These are phyloP conservation scores for Nesidiocoris tenuis DNA, from an alignment of 2,888 invertebrate genomes.

Conservation along the genomic window DNA sequence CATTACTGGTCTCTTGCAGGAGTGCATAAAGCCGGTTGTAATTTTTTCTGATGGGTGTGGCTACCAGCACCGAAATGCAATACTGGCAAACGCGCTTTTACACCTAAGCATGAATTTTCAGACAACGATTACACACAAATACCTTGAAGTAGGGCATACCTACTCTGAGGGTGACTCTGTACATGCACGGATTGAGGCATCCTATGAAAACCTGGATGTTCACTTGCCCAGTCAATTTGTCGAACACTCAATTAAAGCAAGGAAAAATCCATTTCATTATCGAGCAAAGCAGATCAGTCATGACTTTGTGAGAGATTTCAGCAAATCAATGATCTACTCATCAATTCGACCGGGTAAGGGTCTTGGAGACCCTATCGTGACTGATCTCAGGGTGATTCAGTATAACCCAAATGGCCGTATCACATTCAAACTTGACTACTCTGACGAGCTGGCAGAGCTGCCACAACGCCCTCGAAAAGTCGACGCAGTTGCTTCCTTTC, in stretches of 20 bases:
- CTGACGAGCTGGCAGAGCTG: too few species aligned
- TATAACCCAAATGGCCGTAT: too few species aligned
- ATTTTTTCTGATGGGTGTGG: conserved; percentile 36
- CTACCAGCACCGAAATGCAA: conserved; percentile 20
- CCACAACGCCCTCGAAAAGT: too few species aligned
- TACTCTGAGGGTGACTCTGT: conserved; percentile 28
- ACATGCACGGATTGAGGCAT: conserved; percentile 7
- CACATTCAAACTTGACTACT: too few species aligned
- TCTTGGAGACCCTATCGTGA: too few species aligned
- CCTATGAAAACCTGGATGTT: conserved; percentile 15
- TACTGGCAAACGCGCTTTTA: conserved; percentile 24
- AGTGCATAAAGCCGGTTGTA: too few species aligned
- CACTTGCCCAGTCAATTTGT: conserved; percentile 41
- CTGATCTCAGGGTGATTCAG: too few species aligned
- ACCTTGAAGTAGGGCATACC: conserved; percentile 31
- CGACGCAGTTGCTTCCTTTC: too few species aligned
- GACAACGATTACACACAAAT: conserved; percentile 22
- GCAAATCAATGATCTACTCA: not conserved
- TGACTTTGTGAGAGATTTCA: not conserved
- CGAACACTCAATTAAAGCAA: too few species aligned
- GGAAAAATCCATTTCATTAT: too few species aligned
- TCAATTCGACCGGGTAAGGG: not conserved
- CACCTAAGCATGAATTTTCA: conserved; percentile 13
- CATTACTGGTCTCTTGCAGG: too few species aligned
- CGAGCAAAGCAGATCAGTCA: not conserved